Evolutionary conservation across 2,888 invertebrate genomes (phyloP).

Genomic region (Caenorhabditis auriculariae): DNA sequence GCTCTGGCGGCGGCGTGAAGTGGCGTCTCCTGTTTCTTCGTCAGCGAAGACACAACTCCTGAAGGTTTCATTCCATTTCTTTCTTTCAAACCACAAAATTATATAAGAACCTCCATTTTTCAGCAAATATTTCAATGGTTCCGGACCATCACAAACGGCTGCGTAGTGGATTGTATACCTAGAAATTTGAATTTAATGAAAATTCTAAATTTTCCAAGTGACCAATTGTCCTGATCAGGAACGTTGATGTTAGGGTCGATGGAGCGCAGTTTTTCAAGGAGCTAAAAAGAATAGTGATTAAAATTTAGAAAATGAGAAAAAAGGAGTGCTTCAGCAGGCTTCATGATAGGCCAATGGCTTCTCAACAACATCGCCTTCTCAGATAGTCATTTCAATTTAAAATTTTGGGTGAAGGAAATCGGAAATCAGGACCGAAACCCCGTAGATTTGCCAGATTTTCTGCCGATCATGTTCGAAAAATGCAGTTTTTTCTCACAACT

Average conservation of each 20-base stretch:
- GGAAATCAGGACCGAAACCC: not conserved
- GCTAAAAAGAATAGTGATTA: slow-evolving; percentile 9
- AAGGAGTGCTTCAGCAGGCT: too few species aligned
- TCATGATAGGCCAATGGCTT: too few species aligned
- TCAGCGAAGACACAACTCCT: slow-evolving; percentile 17
- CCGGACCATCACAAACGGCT: slow-evolving; percentile 67
- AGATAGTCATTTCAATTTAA: not conserved
- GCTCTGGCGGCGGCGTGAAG: slow-evolving; percentile 49
- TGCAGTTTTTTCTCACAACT: not conserved
- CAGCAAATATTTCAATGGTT: slow-evolving; percentile 64
- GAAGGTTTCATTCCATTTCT: slow-evolving; percentile 1
- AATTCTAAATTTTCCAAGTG: slow-evolving; percentile 50
- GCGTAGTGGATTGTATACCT: slow-evolving; percentile 68
- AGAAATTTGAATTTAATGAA: not conserved
- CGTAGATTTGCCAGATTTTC: not conserved
- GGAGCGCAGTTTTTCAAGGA: slow-evolving; percentile 62
- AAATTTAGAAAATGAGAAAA: too few species aligned
- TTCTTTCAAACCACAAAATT: not conserved
- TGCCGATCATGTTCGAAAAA: not conserved
- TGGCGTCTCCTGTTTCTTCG: slow-evolving; percentile 43
- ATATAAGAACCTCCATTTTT: slow-evolving; percentile 25
- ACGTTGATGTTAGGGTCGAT: slow-evolving; percentile 67
- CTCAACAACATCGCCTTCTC: too few species aligned
- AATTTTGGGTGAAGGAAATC: not conserved
- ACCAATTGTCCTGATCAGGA: slow-evolving; percentile 65